Evolutionary conservation across 2,888 invertebrate genomes (phyloP).

Genomic region (Linyphia triangularis): DNA sequence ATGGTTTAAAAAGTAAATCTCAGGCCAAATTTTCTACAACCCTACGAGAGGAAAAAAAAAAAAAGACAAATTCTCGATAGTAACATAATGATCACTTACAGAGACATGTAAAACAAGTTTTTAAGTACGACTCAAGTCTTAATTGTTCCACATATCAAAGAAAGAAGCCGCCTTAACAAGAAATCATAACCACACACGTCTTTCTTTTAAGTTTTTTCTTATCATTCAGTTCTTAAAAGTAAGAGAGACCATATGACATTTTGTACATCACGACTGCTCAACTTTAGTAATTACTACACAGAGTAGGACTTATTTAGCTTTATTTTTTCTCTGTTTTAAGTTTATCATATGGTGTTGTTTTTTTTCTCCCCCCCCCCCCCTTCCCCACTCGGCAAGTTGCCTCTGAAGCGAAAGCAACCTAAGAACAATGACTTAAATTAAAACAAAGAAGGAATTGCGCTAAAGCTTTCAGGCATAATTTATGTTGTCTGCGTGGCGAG

Average conservation of each 20-base stretch:
- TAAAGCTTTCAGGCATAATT: slow-evolving; percentile 66
- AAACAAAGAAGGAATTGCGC: slow-evolving; percentile 65
- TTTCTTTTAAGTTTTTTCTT: neutral
- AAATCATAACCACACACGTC: slow-evolving; percentile 4
- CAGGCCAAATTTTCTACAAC: too few species aligned
- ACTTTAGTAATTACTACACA: slow-evolving; percentile 52
- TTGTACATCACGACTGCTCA: slow-evolving; percentile 30
- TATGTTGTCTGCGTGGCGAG: slow-evolving; percentile 65
- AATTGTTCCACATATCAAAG: slow-evolving; percentile 63
- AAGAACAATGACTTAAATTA: slow-evolving; percentile 73
- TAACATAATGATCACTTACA: slow-evolving; percentile 14
- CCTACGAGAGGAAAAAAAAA: too few species aligned
- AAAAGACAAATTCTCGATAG: neutral
- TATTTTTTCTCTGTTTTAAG: slow-evolving; percentile 14
- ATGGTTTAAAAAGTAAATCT: too few species aligned
- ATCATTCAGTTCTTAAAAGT: neutral
- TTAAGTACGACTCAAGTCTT: slow-evolving; percentile 23
- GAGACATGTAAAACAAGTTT: slow-evolving; percentile 30
- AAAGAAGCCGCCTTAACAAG: slow-evolving; percentile 34
- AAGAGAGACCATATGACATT: slow-evolving; percentile 55
- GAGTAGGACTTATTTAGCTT: slow-evolving; percentile 7
- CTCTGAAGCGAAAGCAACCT: neutral
- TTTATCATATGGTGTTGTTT: neutral
- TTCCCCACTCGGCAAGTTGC: slow-evolving; percentile 14
- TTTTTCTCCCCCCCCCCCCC: neutral